phyloP scores from a whole-genome alignment of 2,888 invertebrate species.

The Rotaria sp. region DNA sequence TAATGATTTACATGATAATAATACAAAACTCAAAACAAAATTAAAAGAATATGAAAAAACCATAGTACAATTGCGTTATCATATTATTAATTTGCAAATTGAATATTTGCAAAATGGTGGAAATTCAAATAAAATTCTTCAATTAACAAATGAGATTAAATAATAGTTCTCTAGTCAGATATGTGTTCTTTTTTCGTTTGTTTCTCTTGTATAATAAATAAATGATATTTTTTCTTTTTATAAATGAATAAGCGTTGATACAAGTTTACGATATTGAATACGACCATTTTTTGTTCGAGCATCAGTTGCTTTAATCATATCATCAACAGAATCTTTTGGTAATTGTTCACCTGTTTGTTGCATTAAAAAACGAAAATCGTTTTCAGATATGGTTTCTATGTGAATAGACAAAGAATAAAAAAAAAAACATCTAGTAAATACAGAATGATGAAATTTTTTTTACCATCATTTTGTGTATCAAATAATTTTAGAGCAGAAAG shows the following conservation, averaged over 20 bases:
- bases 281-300: slow-evolving; percentile 24
- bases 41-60: slow-evolving; percentile 28
- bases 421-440: background rate
- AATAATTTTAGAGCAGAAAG: background rate
- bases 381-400: slow-evolving; percentile 4
- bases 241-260: background rate
- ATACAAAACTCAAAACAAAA: background rate
- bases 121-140: background rate
- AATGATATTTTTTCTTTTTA: background rate
- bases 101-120: slow-evolving; percentile 20
- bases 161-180: background rate
- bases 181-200: too few relatives aligned
- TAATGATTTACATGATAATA: slow-evolving; percentile 2
- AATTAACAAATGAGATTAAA: background rate
- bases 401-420: background rate
- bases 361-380: slow-evolving; percentile 29
- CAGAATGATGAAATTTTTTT: background rate
- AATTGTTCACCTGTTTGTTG: slow-evolving; percentile 17
- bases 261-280: slow-evolving; percentile 19
- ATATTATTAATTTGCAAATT: slow-evolving; percentile 12
- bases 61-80: background rate
- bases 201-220: too few relatives aligned
- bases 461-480: slow-evolving; percentile 23
- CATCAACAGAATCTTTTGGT: background rate
- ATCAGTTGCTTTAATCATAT: slow-evolving; percentile 24